Evolutionary conservation across 2,888 invertebrate species (phyloP).

Genomic region (Lydus trimaculatus): DNA sequence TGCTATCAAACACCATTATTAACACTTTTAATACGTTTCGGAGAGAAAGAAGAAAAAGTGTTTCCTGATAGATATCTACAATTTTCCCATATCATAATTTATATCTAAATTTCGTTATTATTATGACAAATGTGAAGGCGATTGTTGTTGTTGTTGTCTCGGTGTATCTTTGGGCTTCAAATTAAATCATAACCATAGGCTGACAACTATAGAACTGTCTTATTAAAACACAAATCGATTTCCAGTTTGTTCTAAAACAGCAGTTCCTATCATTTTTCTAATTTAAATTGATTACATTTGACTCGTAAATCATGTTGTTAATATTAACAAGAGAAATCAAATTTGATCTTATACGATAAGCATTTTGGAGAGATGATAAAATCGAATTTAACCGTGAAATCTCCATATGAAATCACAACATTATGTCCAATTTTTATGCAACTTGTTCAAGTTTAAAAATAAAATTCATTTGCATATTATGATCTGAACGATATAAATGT

Average conservation of each 20-base stretch:
- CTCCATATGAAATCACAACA: no score
- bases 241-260: not conserved
- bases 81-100: not conserved
- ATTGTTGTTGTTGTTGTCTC: not conserved
- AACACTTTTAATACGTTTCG: not conserved
- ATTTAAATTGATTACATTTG: not conserved
- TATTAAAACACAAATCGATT: not conserved
- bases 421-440: no score
- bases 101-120: not conserved
- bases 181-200: not conserved
- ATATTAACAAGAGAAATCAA: no score
- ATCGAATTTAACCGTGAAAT: no score
- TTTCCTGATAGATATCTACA: not conserved
- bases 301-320: not conserved
- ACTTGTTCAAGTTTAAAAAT: no score
- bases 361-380: no score
- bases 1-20: not conserved
- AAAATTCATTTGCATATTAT: no score
- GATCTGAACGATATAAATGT: no score
- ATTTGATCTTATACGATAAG: no score
- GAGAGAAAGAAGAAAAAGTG: not conserved
- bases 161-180: not conserved
- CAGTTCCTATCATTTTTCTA: not conserved
- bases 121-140: not conserved
- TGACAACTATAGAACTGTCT: not conserved